Evolutionary conservation across 1,140 invertebrate genomes (phyloP).

Genomic region (Papilio aristodemus): DNA sequence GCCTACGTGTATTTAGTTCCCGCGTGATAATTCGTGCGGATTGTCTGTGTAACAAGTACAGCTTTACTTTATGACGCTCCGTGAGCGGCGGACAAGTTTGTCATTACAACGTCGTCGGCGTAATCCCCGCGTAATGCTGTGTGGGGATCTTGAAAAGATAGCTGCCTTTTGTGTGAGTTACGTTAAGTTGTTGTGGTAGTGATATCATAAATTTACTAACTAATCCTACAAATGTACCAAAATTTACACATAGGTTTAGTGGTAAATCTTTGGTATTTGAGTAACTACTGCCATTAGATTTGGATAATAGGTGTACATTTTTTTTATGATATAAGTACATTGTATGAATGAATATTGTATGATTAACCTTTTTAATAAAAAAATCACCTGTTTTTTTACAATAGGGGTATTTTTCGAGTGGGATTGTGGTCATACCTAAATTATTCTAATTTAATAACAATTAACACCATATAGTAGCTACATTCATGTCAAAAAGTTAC

Average conservation of each 20-base stretch:
- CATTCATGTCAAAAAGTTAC: not conserved
- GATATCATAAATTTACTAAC: not conserved
- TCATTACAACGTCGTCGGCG: not conserved
- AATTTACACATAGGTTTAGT: not conserved
- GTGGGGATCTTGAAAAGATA: not conserved
- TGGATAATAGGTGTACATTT: too few relatives aligned
- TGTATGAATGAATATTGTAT: too few relatives aligned
- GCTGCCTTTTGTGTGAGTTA: not conserved
- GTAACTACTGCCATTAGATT: too few relatives aligned
- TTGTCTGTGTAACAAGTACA: not conserved
- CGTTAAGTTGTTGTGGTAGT: not conserved
- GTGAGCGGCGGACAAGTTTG: not conserved
- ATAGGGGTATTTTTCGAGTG: too few relatives aligned
- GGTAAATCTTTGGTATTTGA: not conserved
- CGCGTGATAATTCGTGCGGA: not conserved
- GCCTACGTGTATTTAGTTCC: not conserved
- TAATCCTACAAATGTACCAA: not conserved
- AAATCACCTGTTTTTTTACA: too few relatives aligned
- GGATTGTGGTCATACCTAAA: too few relatives aligned
- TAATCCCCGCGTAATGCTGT: constrained; percentile 5
- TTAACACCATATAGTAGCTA: too few relatives aligned
- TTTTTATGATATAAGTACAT: too few relatives aligned
- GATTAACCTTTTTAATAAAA: too few relatives aligned
- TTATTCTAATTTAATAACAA: too few relatives aligned
- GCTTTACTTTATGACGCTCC: not conserved